Evolutionary conservation across 2,888 invertebrate genomes (phyloP).

Genomic region (Chrysomela aeneicollis): DNA sequence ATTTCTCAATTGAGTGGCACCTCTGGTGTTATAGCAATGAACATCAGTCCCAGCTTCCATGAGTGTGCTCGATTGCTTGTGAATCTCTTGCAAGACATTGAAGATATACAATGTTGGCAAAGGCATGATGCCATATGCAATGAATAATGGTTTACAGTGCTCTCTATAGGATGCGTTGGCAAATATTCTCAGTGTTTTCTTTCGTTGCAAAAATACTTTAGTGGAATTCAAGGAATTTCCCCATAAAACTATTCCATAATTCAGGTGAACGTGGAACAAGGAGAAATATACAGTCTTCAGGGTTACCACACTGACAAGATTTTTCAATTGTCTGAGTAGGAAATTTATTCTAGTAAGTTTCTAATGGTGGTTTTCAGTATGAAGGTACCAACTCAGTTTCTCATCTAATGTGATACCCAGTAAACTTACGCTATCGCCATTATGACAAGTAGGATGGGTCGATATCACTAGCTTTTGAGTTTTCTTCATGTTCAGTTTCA

Average conservation of each 20-base stretch:
- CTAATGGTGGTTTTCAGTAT: too few relatives aligned
- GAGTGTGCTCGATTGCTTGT: background rate
- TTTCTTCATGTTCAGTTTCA: background rate
- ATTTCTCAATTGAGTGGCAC: background rate
- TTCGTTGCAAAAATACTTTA: background rate
- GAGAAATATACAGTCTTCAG: background rate
- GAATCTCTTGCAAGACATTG: background rate
- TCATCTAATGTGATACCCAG: too few relatives aligned
- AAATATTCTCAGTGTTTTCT: constrained; percentile 3
- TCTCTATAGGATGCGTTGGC: background rate
- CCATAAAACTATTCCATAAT: background rate
- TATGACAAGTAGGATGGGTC: too few relatives aligned
- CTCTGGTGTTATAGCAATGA: background rate
- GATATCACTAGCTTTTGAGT: too few relatives aligned
- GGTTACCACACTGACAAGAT: background rate
- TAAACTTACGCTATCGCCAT: too few relatives aligned
- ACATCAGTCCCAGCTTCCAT: background rate
- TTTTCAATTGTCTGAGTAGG: background rate
- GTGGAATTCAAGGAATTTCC: background rate
- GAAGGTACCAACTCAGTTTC: too few relatives aligned
- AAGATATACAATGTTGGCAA: background rate
- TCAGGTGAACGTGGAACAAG: background rate
- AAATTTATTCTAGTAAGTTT: background rate
- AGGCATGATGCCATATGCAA: background rate
- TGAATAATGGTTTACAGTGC: background rate